phyloP scores from a whole-genome alignment of 2,888 invertebrate species.

The Nomada flava region DNA sequence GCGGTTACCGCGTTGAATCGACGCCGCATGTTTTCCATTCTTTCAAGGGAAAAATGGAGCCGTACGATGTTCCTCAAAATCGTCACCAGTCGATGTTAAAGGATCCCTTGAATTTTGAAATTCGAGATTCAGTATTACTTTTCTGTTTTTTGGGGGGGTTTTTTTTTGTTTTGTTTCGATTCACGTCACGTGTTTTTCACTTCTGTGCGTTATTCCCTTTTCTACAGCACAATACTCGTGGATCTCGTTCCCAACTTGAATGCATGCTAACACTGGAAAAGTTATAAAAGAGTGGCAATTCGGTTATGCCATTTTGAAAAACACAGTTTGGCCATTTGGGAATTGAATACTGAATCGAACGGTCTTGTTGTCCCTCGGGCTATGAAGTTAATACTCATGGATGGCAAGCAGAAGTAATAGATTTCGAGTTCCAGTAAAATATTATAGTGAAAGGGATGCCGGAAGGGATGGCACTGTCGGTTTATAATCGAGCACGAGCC shows the following conservation, averaged over 20 bases:
- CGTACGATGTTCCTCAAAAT: neutral
- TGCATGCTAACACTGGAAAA: neutral
- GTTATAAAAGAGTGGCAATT: neutral
- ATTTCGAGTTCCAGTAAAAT: slow-evolving; percentile 17
- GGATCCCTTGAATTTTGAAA: neutral
- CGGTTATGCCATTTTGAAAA: no score
- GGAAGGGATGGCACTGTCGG: neutral
- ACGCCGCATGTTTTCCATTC: neutral
- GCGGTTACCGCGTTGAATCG: neutral
- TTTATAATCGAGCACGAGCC: slow-evolving; percentile 36
- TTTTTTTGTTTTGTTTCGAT: neutral
- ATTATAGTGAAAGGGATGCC: neutral
- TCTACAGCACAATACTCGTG: no score
- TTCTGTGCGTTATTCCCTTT: neutral
- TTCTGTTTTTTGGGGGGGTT: neutral
- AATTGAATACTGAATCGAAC: slow-evolving; percentile 1
- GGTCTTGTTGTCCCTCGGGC: slow-evolving; percentile 8
- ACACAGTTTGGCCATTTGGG: neutral
- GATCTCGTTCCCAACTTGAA: slow-evolving; percentile 1
- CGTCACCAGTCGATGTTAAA: neutral
- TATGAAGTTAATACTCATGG: slow-evolving; percentile 9
- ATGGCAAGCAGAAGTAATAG: slow-evolving; percentile 20
- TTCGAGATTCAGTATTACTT: neutral
- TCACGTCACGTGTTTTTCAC: neutral
- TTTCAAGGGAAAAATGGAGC: neutral